Evolutionary conservation across 2,797 vertebrate genomes (phyloP).

Genomic region (Accipiter minullus): DNA sequence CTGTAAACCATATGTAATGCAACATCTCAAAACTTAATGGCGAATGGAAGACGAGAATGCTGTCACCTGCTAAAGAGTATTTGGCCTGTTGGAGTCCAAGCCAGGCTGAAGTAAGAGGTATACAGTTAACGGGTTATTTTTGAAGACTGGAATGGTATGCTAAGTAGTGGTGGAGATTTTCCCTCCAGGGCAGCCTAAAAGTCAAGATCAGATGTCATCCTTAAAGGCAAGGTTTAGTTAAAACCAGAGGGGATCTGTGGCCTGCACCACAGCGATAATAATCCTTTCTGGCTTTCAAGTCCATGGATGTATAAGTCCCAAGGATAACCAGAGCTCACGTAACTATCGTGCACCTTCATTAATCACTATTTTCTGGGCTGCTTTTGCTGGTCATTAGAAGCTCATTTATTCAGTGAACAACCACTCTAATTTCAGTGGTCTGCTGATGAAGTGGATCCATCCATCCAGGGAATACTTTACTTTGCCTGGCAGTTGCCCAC

Average conservation of each 20-base stretch:
- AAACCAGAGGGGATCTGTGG: not conserved
- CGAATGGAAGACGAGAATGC: not conserved
- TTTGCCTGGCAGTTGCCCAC: not conserved
- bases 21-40: not conserved
- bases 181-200: not conserved
- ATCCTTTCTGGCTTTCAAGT: not conserved
- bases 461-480: fast-evolving
- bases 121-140: not conserved
- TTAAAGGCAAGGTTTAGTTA: not conserved
- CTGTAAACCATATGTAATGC: not conserved
- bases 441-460: not conserved
- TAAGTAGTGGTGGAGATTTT: not conserved
- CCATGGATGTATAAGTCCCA: not conserved
- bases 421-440: not conserved
- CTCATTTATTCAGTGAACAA: not conserved
- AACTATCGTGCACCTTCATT: fast-evolving
- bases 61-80: not conserved
- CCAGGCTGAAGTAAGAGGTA: not conserved
- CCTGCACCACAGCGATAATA: not conserved
- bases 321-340: not conserved
- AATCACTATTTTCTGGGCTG: not conserved
- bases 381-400: not conserved
- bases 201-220: not conserved
- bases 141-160: not conserved
- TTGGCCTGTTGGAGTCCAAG: not conserved